phyloP scores from a whole-genome alignment of 2,113 vertebrate species.

The Orientallactaga bullata region DNA sequence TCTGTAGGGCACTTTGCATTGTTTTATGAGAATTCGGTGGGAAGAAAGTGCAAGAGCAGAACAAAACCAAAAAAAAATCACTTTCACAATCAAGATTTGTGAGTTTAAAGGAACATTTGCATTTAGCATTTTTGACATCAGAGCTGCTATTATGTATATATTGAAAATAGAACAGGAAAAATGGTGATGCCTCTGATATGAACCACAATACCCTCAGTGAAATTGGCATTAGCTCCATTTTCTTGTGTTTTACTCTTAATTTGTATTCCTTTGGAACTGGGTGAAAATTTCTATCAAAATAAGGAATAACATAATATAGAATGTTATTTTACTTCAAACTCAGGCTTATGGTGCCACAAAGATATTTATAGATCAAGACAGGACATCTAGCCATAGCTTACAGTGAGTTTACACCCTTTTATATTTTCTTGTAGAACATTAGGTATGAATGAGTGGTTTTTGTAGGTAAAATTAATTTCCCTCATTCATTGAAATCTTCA shows the following conservation, averaged over 20 bases:
- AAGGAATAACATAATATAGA: constrained; percentile 74
- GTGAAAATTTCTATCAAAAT: constrained; percentile 79
- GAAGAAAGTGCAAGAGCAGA: constrained; percentile 84
- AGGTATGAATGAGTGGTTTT: neutral
- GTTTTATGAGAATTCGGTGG: constrained; percentile 81
- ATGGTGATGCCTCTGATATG: constrained; percentile 85
- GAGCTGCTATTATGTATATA: constrained; percentile 78
- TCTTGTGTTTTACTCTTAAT: constrained; percentile 87
- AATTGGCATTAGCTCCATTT: constrained; percentile 83
- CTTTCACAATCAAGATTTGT: constrained; percentile 82
- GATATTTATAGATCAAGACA: constrained; percentile 27
- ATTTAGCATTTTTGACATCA: constrained; percentile 83
- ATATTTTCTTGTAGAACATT: constrained; percentile 7
- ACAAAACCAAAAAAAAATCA: constrained; percentile 78
- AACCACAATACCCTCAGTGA: constrained; percentile 83
- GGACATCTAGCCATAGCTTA: neutral
- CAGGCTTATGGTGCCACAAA: neutral
- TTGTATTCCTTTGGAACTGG: constrained; percentile 81
- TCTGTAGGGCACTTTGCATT: constrained; percentile 81
- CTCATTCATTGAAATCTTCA: neutral
- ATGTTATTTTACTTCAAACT: constrained; percentile 52
- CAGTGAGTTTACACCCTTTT: neutral
- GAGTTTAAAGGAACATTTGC: constrained; percentile 79
- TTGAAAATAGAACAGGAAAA: constrained; percentile 86
- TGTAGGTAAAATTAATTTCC: neutral